Evolutionary conservation across 2,888 invertebrate species (phyloP).

Genomic region (Agrilus cyanescens): DNA sequence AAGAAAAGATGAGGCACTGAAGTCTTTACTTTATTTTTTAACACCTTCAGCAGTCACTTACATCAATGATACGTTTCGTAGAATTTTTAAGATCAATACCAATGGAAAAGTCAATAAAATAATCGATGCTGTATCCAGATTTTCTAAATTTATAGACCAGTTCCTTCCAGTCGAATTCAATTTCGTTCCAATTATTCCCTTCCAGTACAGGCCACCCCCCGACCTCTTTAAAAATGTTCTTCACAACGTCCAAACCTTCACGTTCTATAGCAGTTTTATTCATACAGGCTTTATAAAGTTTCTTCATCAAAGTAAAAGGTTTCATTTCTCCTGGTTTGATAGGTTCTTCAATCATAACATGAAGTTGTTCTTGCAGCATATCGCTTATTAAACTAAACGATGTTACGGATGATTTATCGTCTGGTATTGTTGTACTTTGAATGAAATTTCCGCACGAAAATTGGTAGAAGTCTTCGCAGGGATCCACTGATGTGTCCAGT

Average conservation of each 20-base stretch:
- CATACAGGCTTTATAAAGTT: conserved; percentile 78
- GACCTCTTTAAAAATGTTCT: conserved; percentile 57
- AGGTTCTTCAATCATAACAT: conserved; percentile 57
- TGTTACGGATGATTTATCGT: conserved; percentile 69
- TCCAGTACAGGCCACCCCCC: conserved; percentile 93
- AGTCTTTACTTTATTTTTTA: too few relatives aligned
- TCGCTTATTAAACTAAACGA: conserved; percentile 67
- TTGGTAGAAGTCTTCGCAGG: conserved; percentile 73
- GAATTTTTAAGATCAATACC: conserved; percentile 84
- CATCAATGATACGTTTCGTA: conserved; percentile 71
- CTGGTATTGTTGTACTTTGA: conserved; percentile 60
- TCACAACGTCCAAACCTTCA: conserved; percentile 62
- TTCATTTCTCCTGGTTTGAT: conserved; percentile 47
- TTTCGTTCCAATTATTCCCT: conserved; percentile 60
- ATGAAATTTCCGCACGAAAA: conserved; percentile 70
- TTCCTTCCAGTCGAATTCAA: conserved; percentile 66
- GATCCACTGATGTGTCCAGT: conserved; percentile 59
- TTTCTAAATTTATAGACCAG: conserved; percentile 71
- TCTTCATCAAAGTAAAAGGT: conserved; percentile 67
- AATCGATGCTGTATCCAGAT: conserved; percentile 78
- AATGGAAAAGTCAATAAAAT: conserved; percentile 82
- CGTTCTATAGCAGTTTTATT: conserved; percentile 73
- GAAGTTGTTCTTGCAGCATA: conserved; percentile 58
- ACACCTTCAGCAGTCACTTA: conserved; percentile 48
- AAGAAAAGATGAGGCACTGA: conserved; percentile 6